A percentile compares a stretch with the other conserved stretches of the same genome.
phyloP scores from a whole-genome alignment of 2,113 vertebrate genomes.

The Oreocharis arfaki region DNA sequence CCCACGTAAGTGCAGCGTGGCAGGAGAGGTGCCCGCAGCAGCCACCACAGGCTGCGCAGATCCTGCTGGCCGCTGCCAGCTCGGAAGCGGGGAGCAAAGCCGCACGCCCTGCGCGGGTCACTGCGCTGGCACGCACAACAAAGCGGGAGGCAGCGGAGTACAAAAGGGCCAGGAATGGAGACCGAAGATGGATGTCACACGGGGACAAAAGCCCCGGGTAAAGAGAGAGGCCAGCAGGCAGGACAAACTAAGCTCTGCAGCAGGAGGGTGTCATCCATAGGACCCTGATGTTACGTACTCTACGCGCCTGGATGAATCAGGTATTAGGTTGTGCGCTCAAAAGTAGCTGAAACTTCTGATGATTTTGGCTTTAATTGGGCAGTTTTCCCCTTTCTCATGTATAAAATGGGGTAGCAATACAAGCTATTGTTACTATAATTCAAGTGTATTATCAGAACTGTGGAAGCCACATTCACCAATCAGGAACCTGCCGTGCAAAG shows the following conservation, averaged over 20 bases:
- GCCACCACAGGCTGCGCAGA: neutral
- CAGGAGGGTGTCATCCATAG: neutral
- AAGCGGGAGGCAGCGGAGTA: neutral
- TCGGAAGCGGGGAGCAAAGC: neutral
- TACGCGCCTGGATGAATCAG: neutral
- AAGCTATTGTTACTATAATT: neutral
- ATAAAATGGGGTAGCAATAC: neutral
- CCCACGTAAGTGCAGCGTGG: accelerated
- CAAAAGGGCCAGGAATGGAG: neutral
- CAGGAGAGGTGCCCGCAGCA: neutral
- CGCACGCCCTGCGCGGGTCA: neutral
- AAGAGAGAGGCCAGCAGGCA: neutral
- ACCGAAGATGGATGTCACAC: neutral
- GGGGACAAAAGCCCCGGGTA: neutral
- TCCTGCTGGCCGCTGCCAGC: neutral
- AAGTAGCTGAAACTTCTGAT: neutral
- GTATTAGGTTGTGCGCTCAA: neutral
- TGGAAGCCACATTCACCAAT: neutral
- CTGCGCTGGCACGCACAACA: neutral
- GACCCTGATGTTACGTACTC: neutral
- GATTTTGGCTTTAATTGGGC: neutral
- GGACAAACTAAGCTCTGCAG: neutral
- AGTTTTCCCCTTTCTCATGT: neutral
- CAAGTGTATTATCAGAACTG: constrained; percentile 15
- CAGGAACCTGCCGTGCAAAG: neutral